Percentiles rank a stretch among this genome's conserved stretches.
Conservation (phyloP, 2,888 invertebrate species). For the Baronia brevicornis region DNA sequence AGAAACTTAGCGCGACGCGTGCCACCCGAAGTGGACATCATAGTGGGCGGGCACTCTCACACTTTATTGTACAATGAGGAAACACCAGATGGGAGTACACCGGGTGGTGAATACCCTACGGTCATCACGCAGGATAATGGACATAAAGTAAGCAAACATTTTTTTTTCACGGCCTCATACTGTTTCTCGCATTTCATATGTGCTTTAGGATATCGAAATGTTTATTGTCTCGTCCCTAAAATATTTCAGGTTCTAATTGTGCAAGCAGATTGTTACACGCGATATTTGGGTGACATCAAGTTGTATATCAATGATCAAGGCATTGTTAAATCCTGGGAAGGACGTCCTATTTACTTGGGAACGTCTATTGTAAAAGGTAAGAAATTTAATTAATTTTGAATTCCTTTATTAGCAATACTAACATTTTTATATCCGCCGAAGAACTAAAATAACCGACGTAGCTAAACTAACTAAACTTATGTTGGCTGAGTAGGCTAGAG, state of each 20-base stretch:
- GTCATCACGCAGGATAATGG: constrained; percentile 74
- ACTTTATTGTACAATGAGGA: constrained; percentile 81
- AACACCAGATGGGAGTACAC: constrained; percentile 72
- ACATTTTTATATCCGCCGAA: no score
- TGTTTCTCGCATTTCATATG: constrained; percentile 4
- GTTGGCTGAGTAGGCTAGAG: no score
- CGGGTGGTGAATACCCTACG: constrained; percentile 82
- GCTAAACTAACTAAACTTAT: no score
- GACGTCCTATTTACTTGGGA: constrained; percentile 82
- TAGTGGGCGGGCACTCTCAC: constrained; percentile 92
- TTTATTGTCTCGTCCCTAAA: constrained; percentile 2
- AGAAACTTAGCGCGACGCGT: constrained; percentile 78
- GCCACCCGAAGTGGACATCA: constrained; percentile 82
- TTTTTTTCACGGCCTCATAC: background rate
- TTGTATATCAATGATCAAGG: constrained; percentile 82
- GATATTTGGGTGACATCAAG: constrained; percentile 86
- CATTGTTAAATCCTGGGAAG: constrained; percentile 79
- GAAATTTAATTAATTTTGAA: constrained; percentile 1
- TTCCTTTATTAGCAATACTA: no score
- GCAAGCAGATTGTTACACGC: constrained; percentile 82
- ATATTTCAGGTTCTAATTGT: constrained; percentile 75
- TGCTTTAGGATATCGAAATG: constrained; percentile 38
- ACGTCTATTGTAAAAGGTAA: constrained; percentile 78
- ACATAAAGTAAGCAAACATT: constrained; percentile 51
- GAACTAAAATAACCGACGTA: no score